Percentiles rank a stretch among this genome's conserved stretches.
Conservation (phyloP, 2,888 invertebrate species). For the Quadroppia sp. region DNA sequence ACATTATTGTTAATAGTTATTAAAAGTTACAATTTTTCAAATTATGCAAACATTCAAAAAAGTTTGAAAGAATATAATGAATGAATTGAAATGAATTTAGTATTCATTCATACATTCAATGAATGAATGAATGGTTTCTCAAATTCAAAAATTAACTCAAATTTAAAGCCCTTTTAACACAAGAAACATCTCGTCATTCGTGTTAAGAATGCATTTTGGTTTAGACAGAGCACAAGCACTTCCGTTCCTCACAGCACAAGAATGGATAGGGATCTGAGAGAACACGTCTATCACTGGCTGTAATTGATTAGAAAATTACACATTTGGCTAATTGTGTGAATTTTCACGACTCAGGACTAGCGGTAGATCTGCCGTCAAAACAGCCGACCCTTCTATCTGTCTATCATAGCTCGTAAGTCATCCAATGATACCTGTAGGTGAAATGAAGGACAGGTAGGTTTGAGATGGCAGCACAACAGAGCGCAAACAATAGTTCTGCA, state of each 20-base stretch:
- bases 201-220: too few relatives aligned
- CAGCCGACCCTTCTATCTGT: not conserved
- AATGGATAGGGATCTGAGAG: not conserved
- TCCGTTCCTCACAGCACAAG: not conserved
- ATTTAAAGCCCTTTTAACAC: too few relatives aligned
- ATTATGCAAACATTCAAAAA: too few relatives aligned
- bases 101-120: too few relatives aligned
- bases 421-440: not conserved
- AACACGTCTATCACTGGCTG: not conserved
- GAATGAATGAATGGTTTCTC: too few relatives aligned
- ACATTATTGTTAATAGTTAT: too few relatives aligned
- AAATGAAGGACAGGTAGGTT: not conserved
- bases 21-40: too few relatives aligned
- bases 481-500: constrained; percentile 2
- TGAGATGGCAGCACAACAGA: not conserved
- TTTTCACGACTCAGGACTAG: not conserved
- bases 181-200: too few relatives aligned
- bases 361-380: not conserved
- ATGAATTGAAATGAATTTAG: too few relatives aligned
- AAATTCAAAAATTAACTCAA: too few relatives aligned
- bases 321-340: constrained; percentile 20
- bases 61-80: too few relatives aligned
- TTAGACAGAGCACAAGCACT: not conserved
- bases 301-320: constrained; percentile 34
- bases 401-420: too few relatives aligned